phyloP scores from a whole-genome alignment of 2,888 invertebrate species.

The Plebejus melissa region DNA sequence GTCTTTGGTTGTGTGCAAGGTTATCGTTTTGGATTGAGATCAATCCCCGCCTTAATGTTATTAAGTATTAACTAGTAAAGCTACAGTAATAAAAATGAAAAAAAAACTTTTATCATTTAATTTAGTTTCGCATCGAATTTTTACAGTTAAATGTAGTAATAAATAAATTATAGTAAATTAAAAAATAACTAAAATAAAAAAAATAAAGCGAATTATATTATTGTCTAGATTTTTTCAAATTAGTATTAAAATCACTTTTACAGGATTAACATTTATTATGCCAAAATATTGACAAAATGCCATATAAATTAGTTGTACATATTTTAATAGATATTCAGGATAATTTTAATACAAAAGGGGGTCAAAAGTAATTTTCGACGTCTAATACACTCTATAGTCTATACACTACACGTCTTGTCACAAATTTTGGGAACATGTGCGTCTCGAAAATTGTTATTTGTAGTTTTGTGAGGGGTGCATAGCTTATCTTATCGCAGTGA shows the following conservation, averaged over 20 bases:
- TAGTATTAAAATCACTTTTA: not conserved
- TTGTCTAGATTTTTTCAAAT: not conserved
- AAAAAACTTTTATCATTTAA: not conserved
- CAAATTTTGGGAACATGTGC: slow-evolving; percentile 52
- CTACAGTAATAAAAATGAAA: not conserved
- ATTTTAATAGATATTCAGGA: not conserved
- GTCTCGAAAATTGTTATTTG: slow-evolving; percentile 57
- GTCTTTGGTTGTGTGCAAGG: no score
- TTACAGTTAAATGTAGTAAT: not conserved
- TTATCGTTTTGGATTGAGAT: no score
- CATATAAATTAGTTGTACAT: not conserved
- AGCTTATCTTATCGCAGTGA: slow-evolving; percentile 67
- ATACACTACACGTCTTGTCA: not conserved
- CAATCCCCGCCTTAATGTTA: not conserved
- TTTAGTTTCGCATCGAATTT: not conserved
- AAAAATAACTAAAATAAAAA: no score
- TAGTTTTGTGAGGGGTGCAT: slow-evolving; percentile 60
- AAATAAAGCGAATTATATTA: not conserved
- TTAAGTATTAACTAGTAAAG: not conserved
- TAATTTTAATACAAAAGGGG: not conserved
- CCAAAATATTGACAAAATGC: not conserved
- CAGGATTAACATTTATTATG: no score
- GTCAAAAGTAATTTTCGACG: not conserved
- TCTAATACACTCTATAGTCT: not conserved
- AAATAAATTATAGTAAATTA: no score